Conservation (phyloP, 1,140 invertebrate genomes). For the Geopemphigus sp. region DNA sequence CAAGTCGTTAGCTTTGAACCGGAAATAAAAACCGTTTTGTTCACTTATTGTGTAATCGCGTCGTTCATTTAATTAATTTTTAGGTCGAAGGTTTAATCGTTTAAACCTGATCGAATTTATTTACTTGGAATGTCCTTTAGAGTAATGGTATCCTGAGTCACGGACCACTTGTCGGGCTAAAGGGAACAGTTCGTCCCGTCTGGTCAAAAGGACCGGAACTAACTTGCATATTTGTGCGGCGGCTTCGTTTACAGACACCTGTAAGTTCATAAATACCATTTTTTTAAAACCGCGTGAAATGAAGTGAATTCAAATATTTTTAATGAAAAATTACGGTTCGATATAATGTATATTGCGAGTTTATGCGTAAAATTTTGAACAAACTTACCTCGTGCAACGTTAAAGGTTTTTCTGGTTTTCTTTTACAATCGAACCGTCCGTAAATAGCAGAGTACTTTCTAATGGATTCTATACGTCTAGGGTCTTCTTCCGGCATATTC, state of each 20-base stretch:
- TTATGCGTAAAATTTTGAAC: background rate
- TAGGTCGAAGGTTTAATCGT: background rate
- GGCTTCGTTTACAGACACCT: constrained; percentile 94
- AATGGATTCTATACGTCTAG: constrained; percentile 86
- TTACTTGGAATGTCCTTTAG: constrained; percentile 72
- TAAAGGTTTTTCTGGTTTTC: constrained; percentile 91
- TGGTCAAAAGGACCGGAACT: constrained; percentile 83
- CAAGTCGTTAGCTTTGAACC: no score
- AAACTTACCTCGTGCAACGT: constrained; percentile 88
- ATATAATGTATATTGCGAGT: background rate
- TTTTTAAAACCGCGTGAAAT: background rate
- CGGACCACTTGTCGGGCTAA: constrained; percentile 90
- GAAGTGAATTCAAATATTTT: background rate
- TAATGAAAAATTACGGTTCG: no score
- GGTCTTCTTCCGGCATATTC: constrained; percentile 84
- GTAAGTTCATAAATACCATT: constrained; percentile 49
- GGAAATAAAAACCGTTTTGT: background rate
- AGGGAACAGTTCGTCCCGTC: constrained; percentile 92
- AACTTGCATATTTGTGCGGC: constrained; percentile 91
- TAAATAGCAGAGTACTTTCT: constrained; percentile 96
- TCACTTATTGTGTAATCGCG: no score
- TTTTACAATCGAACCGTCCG: constrained; percentile 92
- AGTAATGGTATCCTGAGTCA: constrained; percentile 87
- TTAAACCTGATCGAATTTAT: background rate
- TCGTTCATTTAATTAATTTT: no score